phyloP scores from a whole-genome alignment of 2,797 vertebrate species.

The Urocyon cinereoargenteus region DNA sequence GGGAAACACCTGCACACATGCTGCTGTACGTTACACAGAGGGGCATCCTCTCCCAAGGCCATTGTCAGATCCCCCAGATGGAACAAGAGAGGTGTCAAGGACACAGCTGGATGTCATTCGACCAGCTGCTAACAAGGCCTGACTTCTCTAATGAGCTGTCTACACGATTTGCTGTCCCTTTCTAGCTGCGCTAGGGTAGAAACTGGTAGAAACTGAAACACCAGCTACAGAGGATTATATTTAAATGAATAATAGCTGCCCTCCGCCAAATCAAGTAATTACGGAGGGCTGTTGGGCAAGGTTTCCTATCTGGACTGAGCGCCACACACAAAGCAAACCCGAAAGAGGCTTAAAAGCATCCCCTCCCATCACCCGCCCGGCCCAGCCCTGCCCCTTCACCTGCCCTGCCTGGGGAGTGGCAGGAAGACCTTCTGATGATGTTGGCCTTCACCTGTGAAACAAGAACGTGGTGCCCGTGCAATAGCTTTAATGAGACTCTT shows the following conservation, averaged over 20 bases:
- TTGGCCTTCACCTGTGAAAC: neutral
- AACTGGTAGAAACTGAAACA: slow-evolving; percentile 48
- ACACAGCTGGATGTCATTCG: slow-evolving; percentile 47
- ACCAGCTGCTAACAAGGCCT: neutral
- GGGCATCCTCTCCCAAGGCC: slow-evolving; percentile 66
- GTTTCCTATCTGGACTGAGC: neutral
- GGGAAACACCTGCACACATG: slow-evolving; percentile 77
- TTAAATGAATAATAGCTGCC: slow-evolving; percentile 49
- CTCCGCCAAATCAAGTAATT: neutral
- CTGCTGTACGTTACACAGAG: slow-evolving; percentile 35
- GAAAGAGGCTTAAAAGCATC: neutral
- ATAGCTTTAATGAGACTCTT: neutral
- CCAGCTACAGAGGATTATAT: neutral
- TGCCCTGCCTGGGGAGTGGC: neutral
- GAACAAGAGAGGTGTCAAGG: slow-evolving; percentile 57
- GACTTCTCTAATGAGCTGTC: slow-evolving; percentile 29
- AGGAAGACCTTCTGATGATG: neutral
- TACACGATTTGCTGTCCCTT: slow-evolving; percentile 38
- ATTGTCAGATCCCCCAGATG: slow-evolving; percentile 42
- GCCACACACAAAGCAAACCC: neutral
- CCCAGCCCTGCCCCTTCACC: neutral
- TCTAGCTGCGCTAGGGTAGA: neutral
- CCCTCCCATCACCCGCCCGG: neutral
- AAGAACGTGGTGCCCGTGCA: neutral
- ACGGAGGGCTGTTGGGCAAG: neutral